Conservation (phyloP, 2,888 invertebrate genomes). For the Melieria picta region DNA sequence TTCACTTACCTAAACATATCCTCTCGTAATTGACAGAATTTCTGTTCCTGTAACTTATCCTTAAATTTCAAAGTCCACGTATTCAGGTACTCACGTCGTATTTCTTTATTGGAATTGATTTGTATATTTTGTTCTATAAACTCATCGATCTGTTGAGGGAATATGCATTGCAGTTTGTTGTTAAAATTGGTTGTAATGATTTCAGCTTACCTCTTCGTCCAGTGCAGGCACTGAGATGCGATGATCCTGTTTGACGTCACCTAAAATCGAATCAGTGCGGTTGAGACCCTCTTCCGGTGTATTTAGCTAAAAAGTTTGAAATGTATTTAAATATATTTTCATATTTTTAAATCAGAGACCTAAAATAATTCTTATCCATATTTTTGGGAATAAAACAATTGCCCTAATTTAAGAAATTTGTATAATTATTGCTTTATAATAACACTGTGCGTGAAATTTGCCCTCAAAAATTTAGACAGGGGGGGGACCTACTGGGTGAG, state of each 20-base stretch:
- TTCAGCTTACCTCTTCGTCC: conserved; percentile 60
- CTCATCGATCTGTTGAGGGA: conserved; percentile 73
- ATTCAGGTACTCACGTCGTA: conserved; percentile 87
- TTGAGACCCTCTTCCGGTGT: conserved; percentile 61
- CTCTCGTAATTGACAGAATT: conserved; percentile 88
- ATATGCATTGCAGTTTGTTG: background rate
- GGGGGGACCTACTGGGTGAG: too few species aligned
- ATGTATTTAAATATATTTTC: too few species aligned
- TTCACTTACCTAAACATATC: conserved; percentile 81
- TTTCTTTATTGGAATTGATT: conserved; percentile 88
- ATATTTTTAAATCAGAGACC: too few species aligned
- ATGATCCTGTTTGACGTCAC: conserved; percentile 59
- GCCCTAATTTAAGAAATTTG: too few species aligned
- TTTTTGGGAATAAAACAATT: too few species aligned
- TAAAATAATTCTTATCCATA: too few species aligned
- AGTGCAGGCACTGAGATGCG: conserved; percentile 60
- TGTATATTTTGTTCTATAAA: conserved; percentile 87
- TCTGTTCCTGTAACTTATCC: conserved; percentile 80
- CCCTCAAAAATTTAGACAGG: too few species aligned
- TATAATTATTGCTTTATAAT: too few species aligned
- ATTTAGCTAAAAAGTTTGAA: conserved; percentile 54
- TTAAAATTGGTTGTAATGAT: background rate
- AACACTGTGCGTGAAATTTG: too few species aligned
- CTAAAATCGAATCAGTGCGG: conserved; percentile 60
- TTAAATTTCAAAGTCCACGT: conserved; percentile 89